Evolutionary conservation across 1,140 invertebrate species (phyloP), one percentile per base, ranked within the genome.

Genomic region (Pygmarrhopalites habei): DNA sequence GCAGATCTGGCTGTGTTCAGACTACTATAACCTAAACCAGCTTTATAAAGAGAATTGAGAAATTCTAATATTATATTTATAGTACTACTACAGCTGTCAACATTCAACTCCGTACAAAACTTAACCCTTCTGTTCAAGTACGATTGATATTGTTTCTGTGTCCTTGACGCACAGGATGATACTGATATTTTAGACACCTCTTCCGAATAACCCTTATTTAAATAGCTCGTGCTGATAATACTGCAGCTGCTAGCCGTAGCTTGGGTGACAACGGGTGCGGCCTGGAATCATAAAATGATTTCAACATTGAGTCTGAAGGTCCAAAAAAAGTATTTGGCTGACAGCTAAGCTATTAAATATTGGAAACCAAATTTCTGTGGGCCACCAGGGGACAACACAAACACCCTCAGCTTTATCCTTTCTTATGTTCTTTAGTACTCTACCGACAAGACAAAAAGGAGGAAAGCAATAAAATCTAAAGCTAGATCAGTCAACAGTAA

Each of bases 1-100:
- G 58, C 58, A 10, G 58, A 60, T 52, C 58, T 32, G 0, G 58
- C 58, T 17, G 58, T 51, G 52, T 60, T 60, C 30, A 60, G 1
- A 1, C 15, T n/a, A 26, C 23, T 51, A 52, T 51, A 60, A 0
- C 58, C 46, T 17, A 19, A 15, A 30, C 32, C 32, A 21, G 19
- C 23, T 30, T 23, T 28, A 25, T 60, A 39, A 1, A 60, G 23
- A 1, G 1, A 0, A 39, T 10, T 19, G 0, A 60, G 15, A 52
- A 60, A 60, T 10, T 28, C 15, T 51, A 60, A 25, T 35, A 52
- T 35, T 3, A 35, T 28, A 32, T 23, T 47, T 28, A 30, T 28
- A n/a, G n/a, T n/a, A n/a, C n/a, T n/a, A n/a, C n/a, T n/a, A n/a
- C n/a, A n/a, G n/a, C n/a, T n/a, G n/a, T n/a, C n/a, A n/a, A n/a